phyloP scores from a whole-genome alignment of 2,797 vertebrate species.

The Trachurus trachurus region DNA sequence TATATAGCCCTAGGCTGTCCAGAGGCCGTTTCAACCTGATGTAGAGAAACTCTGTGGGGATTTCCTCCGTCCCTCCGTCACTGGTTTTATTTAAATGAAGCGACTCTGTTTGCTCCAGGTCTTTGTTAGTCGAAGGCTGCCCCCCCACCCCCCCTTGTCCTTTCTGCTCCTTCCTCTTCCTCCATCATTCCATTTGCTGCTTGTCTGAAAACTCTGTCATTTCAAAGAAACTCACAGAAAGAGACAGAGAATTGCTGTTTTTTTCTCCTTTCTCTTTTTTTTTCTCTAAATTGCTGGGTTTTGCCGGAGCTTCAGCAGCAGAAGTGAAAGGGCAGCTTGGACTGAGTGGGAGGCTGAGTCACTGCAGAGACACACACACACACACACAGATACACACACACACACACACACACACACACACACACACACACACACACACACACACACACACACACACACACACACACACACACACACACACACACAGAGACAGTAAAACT shows the following conservation, averaged over 20 bases:
- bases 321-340: constrained; percentile 60
- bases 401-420: too few species aligned
- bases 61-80: not conserved
- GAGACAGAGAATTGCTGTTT: not conserved
- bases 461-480: too few species aligned
- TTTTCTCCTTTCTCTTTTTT: too few species aligned
- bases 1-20: too few species aligned
- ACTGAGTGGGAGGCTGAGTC: constrained; percentile 53
- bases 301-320: constrained; percentile 15
- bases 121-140: not conserved
- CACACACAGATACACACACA: too few species aligned
- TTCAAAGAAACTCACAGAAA: constrained; percentile 21
- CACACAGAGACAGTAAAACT: constrained; percentile 19
- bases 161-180: not conserved
- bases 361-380: constrained; percentile 9
- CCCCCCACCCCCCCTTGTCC: too few species aligned
- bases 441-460: too few species aligned
- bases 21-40: too few species aligned
- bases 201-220: not conserved
- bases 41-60: too few species aligned
- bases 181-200: not conserved
- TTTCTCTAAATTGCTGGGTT: constrained; percentile 29
- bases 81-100: not conserved
- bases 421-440: too few species aligned
- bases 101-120: not conserved